A percentile compares a stretch with the other conserved stretches of the same genome.
Evolutionary conservation across 2,113 vertebrate species (phyloP).

Genomic region (Rhynchomys soricoides): DNA sequence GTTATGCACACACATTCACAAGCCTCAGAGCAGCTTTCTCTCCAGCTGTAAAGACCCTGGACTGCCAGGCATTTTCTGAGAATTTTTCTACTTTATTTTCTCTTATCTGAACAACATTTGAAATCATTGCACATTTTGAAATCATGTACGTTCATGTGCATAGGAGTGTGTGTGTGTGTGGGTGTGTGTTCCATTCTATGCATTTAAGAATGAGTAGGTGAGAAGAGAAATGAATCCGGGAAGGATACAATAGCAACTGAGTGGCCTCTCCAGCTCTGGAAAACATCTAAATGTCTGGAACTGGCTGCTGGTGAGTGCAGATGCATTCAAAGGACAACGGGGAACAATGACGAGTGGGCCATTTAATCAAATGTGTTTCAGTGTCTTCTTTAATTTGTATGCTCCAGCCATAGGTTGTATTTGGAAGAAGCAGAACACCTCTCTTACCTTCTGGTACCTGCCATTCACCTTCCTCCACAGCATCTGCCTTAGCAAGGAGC

Average conservation of each 20-base stretch:
- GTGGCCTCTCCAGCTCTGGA: background rate
- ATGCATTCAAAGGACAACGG: background rate
- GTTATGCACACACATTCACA: constrained; percentile 89
- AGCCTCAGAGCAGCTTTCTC: constrained; percentile 79
- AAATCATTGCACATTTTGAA: too few relatives aligned
- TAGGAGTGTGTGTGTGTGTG: background rate
- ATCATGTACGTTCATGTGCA: constrained; percentile 48
- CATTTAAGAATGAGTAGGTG: background rate
- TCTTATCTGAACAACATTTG: constrained; percentile 53
- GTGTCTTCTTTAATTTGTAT: rapidly evolving
- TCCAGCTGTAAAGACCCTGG: constrained; percentile 73
- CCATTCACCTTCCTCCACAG: background rate
- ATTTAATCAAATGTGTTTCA: rapidly evolving
- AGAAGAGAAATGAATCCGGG: background rate
- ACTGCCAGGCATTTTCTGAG: constrained; percentile 9
- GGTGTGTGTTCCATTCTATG: background rate
- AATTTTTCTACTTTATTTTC: background rate
- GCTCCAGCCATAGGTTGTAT: background rate
- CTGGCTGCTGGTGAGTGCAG: background rate
- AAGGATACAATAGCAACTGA: background rate
- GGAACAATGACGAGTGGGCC: rapidly evolving
- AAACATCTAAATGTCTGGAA: constrained; percentile 63
- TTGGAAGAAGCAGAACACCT: background rate
- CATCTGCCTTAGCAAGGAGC: background rate
- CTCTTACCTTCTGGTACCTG: rapidly evolving